Evolutionary conservation across 2,888 invertebrate species (phyloP), one percentile per base, ranked within the genome.

Genomic region (Lampropteryx suffumata): DNA sequence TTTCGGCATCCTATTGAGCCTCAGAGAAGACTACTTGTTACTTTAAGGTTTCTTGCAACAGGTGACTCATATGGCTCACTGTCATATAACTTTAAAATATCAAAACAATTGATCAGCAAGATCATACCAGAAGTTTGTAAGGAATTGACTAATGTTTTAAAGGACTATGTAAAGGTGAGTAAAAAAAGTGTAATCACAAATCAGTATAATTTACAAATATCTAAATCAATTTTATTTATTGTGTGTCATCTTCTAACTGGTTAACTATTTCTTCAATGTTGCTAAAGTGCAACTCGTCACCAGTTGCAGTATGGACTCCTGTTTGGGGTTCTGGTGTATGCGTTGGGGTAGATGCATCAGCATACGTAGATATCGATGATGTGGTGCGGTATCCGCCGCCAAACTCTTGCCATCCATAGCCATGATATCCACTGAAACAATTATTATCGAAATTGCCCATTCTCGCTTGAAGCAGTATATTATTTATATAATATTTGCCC

Each of bases 81-180:
- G 47, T 62, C 59, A 34, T 64, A 61, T 47, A 62, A 59, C 44
- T 59, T 60, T 54, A 36, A 51, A 64, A 55, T 64, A 44, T 62
- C 57, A 61, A 64, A 62, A 58, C 59, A 64, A 61, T 41, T 61
- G 26, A 45, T 32, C 11, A 12, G 56, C 39, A 45, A 53, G 42
- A 53, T 59, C 32, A 41, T 64, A 60, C 60, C 60, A 55, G 58
- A 60, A 50, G 55, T 61, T 55, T 59, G 56, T 58, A 51, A 59
- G 46, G 50, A 57, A 61, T 42, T 61, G 48, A 59, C 55, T 51
- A 58, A 59, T 29, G 42, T 37, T 33, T 54, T 59, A 34, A 56
- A 56, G 40, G 37, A 40, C 41, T 58, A 50, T 59, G 57, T 62
- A 9, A 28, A 17, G 24, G 28, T 35, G 24, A 34, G 21, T 35